Base-by-base conservation (phyloP, 1,140 invertebrate genomes). In the Mylabris phalerata region DNA sequence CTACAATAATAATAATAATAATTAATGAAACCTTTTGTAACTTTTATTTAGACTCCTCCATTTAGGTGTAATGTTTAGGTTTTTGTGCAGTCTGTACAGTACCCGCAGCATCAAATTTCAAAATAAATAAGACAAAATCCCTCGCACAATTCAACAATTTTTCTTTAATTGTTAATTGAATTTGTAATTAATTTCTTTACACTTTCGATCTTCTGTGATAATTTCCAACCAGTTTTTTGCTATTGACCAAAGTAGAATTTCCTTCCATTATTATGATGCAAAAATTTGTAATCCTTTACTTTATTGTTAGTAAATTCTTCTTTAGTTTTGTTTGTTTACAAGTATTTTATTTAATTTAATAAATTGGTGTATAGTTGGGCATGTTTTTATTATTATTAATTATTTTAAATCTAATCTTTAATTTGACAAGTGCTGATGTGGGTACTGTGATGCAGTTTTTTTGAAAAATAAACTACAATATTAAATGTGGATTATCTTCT, bases 361-460 rank as follows among this genome's bases (percentile, higher is more conserved):
- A 5, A 32, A 32, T 32, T 4, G 32, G 32, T 32, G 7, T 4
- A 32, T 32, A 32, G 7, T 32, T 32, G 32, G 32, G 32, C 7
- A 7, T 32, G 39, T 44, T 54, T 57, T 45, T 38, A 60, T 55
- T 48, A 45, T 32, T 55, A 32, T 48, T 27, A 46, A 11, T 57
- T 60, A 58, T 49, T 50, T 25, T 44, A 19, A 19, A 19, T 44
- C 43, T 9, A 50, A 57, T 56, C 7, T 64, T 59, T 58, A 19
- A 19, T 19, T 19, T 19, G 19, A 65, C 50, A 41, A 50, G 46
- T 63, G 66, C 61, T 69, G 64, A 62, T 72, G 71, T 72, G 69
- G 70, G 69, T 73, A 73, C 69, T 72, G 71, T 69, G 68, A 69
- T 72, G 69, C 69, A 70, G 70, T 68, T 71, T 61, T 62, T 61